Base-by-base conservation (phyloP, 2,113 vertebrate genomes). In the Chaetops frenatus region DNA sequence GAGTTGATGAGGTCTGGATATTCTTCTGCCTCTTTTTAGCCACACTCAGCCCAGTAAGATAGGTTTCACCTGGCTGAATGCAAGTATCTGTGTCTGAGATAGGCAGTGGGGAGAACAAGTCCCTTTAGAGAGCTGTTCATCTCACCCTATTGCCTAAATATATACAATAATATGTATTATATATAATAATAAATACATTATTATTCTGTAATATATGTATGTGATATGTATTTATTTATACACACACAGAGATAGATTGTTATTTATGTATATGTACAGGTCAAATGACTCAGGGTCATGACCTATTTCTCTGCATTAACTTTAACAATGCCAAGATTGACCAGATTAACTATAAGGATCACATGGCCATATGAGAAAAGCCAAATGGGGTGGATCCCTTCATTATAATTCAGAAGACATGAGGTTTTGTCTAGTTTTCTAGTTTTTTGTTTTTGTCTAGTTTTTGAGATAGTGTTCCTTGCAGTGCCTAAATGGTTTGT, bases 31-130 rank as follows among this genome's bases (percentile, higher is more conserved):
- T 27, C 45, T 45, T 56, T 86, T 61, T 66, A 69, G 22, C 76
- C 69, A 48, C 0, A 0, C 18, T 82, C 7, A 27, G 7, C 23
- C 29, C 19, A 12, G 21, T 29, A 35, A 74, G 51, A 35, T 56
- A 35, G 11, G 10, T 22, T 81, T 87, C 53, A 42, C 29, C 47
- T 58, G 51, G 33, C 29, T 57, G 85, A 90, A 45, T 21, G 42
- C 38, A 81, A 21, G 3, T 31, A 38, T 36, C 73, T 47, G 6
- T 18, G 21, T 45, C 51, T 79, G 57, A 89, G 53, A 20, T 12
- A 92, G 60, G 48, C 9, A 50, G 23, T 11, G 14, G 42, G 38
- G 36, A 73, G 14, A 92, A 21, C 3, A 56, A 72, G 16, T 53
- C 33, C 54, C 36, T 81, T 70, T 14, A 20, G 47, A 77, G 33